phyloP scores from a whole-genome alignment of 2,113 vertebrate genomes.

The Hepsetus odoe region DNA sequence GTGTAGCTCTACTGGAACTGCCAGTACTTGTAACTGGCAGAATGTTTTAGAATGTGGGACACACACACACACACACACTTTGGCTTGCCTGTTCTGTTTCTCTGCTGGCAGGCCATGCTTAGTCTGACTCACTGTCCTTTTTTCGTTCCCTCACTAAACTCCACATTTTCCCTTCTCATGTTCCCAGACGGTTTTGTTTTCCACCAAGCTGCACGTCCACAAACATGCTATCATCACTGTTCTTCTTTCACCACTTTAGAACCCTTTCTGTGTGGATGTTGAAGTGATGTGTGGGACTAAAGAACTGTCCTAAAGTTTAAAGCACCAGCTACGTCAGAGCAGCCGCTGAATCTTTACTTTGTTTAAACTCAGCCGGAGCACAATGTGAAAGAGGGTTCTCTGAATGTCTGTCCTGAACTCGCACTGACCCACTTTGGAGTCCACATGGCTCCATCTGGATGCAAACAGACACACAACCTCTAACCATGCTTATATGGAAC shows the following conservation, averaged over 20 bases:
- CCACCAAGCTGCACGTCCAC: conserved; percentile 17
- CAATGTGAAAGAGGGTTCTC: too few species aligned
- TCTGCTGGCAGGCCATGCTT: conserved; percentile 60
- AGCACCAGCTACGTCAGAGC: too few species aligned
- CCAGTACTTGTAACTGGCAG: neutral
- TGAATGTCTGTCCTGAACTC: conserved; percentile 59
- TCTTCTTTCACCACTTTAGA: too few species aligned
- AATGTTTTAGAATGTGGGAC: neutral
- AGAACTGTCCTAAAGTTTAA: too few species aligned
- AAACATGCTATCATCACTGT: too few species aligned
- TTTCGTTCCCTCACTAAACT: conserved; percentile 43
- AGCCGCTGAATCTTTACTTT: too few species aligned
- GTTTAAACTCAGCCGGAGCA: too few species aligned
- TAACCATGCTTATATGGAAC: neutral
- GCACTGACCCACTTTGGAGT: conserved; percentile 63
- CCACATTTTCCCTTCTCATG: conserved; percentile 26
- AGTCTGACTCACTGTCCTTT: conserved; percentile 70
- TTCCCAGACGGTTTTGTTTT: conserved; percentile 45
- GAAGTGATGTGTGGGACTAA: too few species aligned
- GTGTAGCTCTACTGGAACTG: too few species aligned
- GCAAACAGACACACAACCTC: neutral
- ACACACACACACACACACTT: conserved; percentile 20
- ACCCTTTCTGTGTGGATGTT: too few species aligned
- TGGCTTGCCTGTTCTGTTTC: conserved; percentile 42
- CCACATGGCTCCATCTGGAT: conserved; percentile 3